phyloP scores from a whole-genome alignment of 1,140 invertebrate species.

The Pectinophora gossypiella region DNA sequence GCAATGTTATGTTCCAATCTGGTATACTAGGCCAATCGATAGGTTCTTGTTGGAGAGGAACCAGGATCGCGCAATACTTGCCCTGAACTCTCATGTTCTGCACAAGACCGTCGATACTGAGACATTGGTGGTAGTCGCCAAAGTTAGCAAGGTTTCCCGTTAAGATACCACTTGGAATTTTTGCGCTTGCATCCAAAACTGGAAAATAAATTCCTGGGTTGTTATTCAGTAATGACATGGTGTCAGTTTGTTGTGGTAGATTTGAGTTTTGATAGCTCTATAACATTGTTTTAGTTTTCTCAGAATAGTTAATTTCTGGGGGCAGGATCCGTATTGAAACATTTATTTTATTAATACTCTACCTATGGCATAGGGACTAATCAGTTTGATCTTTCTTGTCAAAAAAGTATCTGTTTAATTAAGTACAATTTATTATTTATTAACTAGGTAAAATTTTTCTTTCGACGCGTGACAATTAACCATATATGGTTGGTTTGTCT shows the following conservation, averaged over 20 bases:
- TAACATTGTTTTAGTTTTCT: no score
- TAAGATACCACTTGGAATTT: slow-evolving; percentile 25
- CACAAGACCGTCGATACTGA: slow-evolving; percentile 18
- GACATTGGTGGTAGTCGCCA: slow-evolving; percentile 37
- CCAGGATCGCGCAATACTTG: slow-evolving; percentile 29
- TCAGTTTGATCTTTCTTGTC: no score
- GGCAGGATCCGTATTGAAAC: no score
- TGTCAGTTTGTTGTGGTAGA: background rate
- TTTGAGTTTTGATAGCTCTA: background rate
- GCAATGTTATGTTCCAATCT: slow-evolving; percentile 1
- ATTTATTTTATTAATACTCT: no score
- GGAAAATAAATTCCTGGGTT: slow-evolving; percentile 8
- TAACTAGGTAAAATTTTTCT: no score
- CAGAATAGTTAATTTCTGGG: no score
- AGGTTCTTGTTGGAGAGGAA: slow-evolving; percentile 18
- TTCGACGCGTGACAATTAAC: no score
- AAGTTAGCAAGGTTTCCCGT: slow-evolving; percentile 26
- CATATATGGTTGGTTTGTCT: no score
- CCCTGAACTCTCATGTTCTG: slow-evolving; percentile 21
- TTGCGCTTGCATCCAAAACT: slow-evolving; percentile 34
- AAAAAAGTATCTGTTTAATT: no score
- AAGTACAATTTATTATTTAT: no score
- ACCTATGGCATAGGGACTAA: no score
- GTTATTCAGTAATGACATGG: no score
- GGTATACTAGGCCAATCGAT: slow-evolving; percentile 12